Evolutionary conservation across 2,113 vertebrate species (phyloP), one percentile per base, ranked within the genome.

Genomic region (Thunnus thynnus): DNA sequence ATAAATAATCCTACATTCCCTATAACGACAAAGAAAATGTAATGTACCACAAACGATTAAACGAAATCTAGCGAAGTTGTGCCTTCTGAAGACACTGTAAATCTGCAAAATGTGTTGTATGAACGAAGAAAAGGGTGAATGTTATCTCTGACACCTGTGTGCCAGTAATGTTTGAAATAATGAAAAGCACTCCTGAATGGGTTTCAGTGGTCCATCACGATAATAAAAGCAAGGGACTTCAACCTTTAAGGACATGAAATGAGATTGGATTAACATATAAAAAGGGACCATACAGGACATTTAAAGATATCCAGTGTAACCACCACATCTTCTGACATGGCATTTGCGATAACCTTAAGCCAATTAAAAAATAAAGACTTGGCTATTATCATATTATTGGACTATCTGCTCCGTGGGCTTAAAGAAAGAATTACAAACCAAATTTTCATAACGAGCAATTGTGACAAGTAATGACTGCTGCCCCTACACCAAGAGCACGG

Each of bases 331-430:
- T 83, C 56, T 48, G 81, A 74, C 69, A n/a, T 78, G 77, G 60
- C 81, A 64, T 87, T 86, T 88, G 52, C 5, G n/a, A 65, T 84
- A 47, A 85, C 84, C 75, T 76, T 41, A 61, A 11, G 65, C 79
- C 74, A 89, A 88, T 90, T 91, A 41, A 85, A 81, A 85, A 80
- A 36, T 81, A 86, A 87, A 76, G 75, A 78, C 69, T 27, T 2
- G 50, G 25, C 69, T 36, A 74, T 86, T 90, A 86, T 78, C 68
- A 61, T 72, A 76, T 88, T 86, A 87, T 62, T 60, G 57, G 80
- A 83, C 78, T 78, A 80, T 85, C 78, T 69, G 77, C 77, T 77
- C 80, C 54, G 66, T 70, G 56, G 81, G 84, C 50, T 17, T 10
- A 48, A 65, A 70, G 50, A 73, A 73, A 72, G 20, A 87, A 74